These are phyloP conservation scores for Archips crataeganus DNA, from an alignment of 2,888 invertebrate species.

Conservation along the genomic window DNA sequence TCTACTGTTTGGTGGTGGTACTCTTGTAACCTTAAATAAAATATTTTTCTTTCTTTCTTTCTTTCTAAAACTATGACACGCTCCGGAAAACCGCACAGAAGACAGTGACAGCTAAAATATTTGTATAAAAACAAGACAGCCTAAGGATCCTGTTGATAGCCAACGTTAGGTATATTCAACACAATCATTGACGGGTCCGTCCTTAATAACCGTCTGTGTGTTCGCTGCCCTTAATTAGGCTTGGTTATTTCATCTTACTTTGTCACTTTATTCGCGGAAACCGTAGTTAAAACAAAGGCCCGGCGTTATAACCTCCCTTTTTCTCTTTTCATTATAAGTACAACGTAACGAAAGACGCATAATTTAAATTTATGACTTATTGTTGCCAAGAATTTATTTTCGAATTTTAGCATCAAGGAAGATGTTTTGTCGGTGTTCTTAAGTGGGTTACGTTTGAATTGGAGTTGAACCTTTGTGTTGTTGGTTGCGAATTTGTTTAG, in stretches of 20 bases:
- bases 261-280: slow-evolving; percentile 77
- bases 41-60: too few relatives aligned
- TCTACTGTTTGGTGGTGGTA: too few relatives aligned
- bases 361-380: slow-evolving; percentile 43
- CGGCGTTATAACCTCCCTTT: slow-evolving; percentile 66
- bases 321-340: slow-evolving; percentile 47
- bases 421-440: neutral
- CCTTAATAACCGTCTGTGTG: slow-evolving; percentile 50
- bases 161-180: too few relatives aligned
- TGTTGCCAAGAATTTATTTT: slow-evolving; percentile 43
- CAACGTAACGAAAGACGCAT: slow-evolving; percentile 48
- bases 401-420: slow-evolving; percentile 27
- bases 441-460: slow-evolving; percentile 4
- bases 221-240: slow-evolving; percentile 68
- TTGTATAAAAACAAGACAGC: too few relatives aligned
- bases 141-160: too few relatives aligned
- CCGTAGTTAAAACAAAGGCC: slow-evolving; percentile 69
- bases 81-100: too few relatives aligned
- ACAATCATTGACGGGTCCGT: neutral
- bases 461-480: neutral
- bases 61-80: too few relatives aligned
- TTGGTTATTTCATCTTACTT: slow-evolving; percentile 69
- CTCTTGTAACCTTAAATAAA: too few relatives aligned
- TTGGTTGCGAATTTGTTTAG: neutral
- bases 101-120: too few relatives aligned